Conservation (phyloP, 92 coral and sea anemone genomes). For the Siderastrea radians region DNA sequence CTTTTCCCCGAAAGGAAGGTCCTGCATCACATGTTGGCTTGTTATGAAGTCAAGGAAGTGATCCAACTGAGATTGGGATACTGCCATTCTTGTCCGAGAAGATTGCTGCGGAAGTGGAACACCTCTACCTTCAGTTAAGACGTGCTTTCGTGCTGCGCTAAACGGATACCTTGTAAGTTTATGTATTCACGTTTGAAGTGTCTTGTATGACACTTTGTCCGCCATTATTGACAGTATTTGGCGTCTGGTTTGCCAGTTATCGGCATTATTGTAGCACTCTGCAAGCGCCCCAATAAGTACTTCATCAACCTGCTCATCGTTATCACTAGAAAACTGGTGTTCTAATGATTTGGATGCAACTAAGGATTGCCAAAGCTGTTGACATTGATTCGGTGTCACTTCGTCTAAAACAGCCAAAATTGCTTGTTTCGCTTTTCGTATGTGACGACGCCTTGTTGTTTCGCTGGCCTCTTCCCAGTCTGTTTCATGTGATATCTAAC, state of each 20-base stretch:
- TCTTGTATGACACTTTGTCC: conserved; percentile 46
- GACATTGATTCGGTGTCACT: conserved; percentile 66
- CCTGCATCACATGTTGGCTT: conserved; percentile 68
- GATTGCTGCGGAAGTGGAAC: conserved; percentile 40
- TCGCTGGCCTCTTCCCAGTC: conserved; percentile 72
- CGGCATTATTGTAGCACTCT: conserved; percentile 66
- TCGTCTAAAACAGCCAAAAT: conserved; percentile 73
- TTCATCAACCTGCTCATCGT: conserved; percentile 37
- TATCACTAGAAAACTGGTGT: conserved; percentile 13
- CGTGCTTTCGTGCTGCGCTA: conserved; percentile 55
- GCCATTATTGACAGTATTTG: conserved; percentile 56
- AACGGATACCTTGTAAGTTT: conserved; percentile 52
- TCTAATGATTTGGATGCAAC: conserved; percentile 48
- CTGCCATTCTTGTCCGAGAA: conserved; percentile 53
- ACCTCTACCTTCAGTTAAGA: conserved; percentile 62
- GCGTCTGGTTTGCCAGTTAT: conserved; percentile 47
- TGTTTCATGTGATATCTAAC: conserved; percentile 59
- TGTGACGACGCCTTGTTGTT: conserved; percentile 64
- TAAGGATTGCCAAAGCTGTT: conserved; percentile 61
- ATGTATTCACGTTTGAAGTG: conserved; percentile 49
- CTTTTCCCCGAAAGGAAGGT: conserved; percentile 69
- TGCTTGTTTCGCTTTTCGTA: conserved; percentile 71
- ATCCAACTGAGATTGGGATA: conserved; percentile 55
- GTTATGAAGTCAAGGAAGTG: conserved; percentile 68
- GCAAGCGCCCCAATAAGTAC: conserved; percentile 58